Evolutionary conservation across 2,797 vertebrate species (phyloP), one percentile per base, ranked within the genome.

Genomic region (Danio choprae): DNA sequence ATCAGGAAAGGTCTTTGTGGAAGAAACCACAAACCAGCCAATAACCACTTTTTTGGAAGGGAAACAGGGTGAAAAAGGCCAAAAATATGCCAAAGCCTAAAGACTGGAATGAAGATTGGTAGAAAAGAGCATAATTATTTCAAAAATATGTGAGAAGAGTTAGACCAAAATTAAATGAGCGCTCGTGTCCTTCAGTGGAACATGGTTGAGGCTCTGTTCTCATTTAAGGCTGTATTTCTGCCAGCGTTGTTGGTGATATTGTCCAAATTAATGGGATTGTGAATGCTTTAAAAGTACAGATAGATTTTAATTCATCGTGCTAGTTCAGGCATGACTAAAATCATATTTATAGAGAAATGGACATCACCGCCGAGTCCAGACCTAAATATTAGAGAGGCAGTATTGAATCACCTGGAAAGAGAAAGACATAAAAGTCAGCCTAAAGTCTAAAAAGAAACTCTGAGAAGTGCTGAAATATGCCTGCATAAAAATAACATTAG

Each of bases 171-270:
- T 11, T 16, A 43, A 67, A 63, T 38, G 22, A 59, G 46, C 38
- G n/a, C 59, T 53, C 51, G 44, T 1, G 43, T 64, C 6, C 18
- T 48, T 48, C 64, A 13, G 1, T 44, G 10, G 46, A 67, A 67
- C 43, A 48, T 7, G 16, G 29, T 29, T 11, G 22, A 62, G 43
- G 13, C 13, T 40, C 6, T 62, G 20, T 74, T 29, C 58, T 74
- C 56, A 18, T 74, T 60, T 60, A 16, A 41, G 56, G 20, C 56
- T 60, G 20, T 5, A 8, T 36, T 15, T 74, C 55, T 36, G 71
- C 38, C 55, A 48, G 7, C 46, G 29, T 29, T 29, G 29, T 29
- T 29, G 29, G 29, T 59, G 20, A 43, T 36, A 60, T 44, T 60
- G 22, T 60, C 44, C 1, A 1, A 40, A 63, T 51, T 36, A 5